Conservation (phyloP, 2,113 vertebrate species). For the Atractosteus spatula region DNA sequence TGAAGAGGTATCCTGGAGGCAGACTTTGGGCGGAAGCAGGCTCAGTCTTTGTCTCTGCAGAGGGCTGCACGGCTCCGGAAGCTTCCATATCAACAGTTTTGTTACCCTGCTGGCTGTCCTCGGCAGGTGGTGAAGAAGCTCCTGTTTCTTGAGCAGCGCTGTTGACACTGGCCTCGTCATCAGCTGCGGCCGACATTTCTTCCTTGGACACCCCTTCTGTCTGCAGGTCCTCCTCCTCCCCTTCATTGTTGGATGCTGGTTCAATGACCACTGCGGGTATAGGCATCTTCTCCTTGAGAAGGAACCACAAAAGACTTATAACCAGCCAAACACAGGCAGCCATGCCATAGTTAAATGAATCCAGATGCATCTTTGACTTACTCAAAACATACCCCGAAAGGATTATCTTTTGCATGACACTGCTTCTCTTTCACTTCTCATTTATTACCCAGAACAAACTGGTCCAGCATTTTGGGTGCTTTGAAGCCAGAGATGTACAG, state of each 20-base stretch:
- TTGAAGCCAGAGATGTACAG: too few relatives aligned
- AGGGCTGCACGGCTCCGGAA: slow-evolving; percentile 14
- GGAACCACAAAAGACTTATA: not conserved
- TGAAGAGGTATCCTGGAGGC: slow-evolving; percentile 80
- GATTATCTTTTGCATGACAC: too few relatives aligned
- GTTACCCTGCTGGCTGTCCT: slow-evolving; percentile 28
- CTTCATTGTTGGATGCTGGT: slow-evolving; percentile 92
- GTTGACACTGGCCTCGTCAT: slow-evolving; percentile 25
- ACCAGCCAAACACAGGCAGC: not conserved
- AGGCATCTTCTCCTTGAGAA: slow-evolving; percentile 74
- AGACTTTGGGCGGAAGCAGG: slow-evolving; percentile 43
- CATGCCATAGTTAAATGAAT: too few relatives aligned
- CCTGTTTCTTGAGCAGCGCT: slow-evolving; percentile 58
- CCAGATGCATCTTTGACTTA: too few relatives aligned
- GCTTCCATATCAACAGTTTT: not conserved
- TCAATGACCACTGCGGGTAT: slow-evolving; percentile 92
- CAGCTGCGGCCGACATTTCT: slow-evolving; percentile 5
- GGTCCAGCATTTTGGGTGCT: too few relatives aligned
- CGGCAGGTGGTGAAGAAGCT: slow-evolving; percentile 53
- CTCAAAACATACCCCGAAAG: too few relatives aligned
- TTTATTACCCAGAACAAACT: too few relatives aligned
- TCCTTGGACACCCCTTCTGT: not conserved
- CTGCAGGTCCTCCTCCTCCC: slow-evolving; percentile 69
- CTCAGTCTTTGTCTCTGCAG: slow-evolving; percentile 34
- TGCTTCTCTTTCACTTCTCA: too few relatives aligned